Percentiles rank a stretch among this genome's conserved stretches.
Conservation (phyloP, 2,113 vertebrate species). For the Elgaria multicarinata region DNA sequence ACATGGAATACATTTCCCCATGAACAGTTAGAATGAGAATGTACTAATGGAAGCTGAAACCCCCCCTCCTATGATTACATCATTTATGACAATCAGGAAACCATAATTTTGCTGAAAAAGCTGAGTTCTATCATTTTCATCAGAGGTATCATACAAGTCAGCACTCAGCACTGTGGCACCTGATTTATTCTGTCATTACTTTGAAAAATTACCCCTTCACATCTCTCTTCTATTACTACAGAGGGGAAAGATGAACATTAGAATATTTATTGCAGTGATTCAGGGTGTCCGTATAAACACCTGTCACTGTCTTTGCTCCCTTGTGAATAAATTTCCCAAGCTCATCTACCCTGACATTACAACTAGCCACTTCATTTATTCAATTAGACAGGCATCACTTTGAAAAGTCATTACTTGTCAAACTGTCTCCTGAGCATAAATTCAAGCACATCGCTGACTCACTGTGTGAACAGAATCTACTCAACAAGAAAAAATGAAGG, state of each 20-base stretch:
- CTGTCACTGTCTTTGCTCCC: constrained; percentile 71
- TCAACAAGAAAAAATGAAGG: constrained; percentile 2
- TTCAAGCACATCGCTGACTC: constrained; percentile 66
- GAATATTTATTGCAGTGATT: constrained; percentile 82
- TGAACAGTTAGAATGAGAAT: constrained; percentile 69
- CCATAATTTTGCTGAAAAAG: constrained; percentile 79
- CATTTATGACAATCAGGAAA: constrained; percentile 75
- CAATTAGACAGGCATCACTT: constrained; percentile 78
- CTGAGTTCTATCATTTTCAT: constrained; percentile 80
- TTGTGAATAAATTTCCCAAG: constrained; percentile 66
- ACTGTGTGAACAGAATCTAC: constrained; percentile 48
- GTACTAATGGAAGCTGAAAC: constrained; percentile 60
- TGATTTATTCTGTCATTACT: constrained; percentile 89
- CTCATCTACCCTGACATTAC: constrained; percentile 73
- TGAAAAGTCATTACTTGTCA: constrained; percentile 77
- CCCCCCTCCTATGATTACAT: constrained; percentile 71
- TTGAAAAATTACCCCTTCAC: constrained; percentile 84
- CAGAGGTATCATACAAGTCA: constrained; percentile 74
- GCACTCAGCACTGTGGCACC: constrained; percentile 73
- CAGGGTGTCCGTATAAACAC: constrained; percentile 73
- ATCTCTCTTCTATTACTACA: constrained; percentile 82
- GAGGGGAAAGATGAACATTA: constrained; percentile 79
- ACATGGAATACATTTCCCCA: constrained; percentile 59
- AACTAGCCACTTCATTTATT: constrained; percentile 78
- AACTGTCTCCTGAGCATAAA: constrained; percentile 62